phyloP scores from a whole-genome alignment of 2,113 vertebrate genomes.

The Fulica atra region DNA sequence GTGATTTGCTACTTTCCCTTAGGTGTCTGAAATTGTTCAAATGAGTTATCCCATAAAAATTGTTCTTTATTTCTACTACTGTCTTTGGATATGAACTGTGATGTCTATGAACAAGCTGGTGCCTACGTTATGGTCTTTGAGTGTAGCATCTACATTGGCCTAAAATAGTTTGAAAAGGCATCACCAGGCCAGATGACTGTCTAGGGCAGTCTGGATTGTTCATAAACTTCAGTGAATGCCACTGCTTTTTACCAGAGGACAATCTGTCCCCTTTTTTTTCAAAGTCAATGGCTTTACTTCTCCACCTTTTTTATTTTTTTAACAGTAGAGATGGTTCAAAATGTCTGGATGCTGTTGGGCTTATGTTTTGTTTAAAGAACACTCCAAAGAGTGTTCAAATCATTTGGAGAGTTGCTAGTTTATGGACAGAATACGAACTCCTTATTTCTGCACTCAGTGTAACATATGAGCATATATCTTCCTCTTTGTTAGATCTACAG shows the following conservation, averaged over 20 bases:
- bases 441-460: not conserved
- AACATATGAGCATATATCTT: fast-evolving
- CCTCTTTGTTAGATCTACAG: not conserved
- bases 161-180: not conserved
- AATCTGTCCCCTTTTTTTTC: not conserved
- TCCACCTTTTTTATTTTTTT: not conserved
- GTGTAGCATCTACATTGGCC: not conserved
- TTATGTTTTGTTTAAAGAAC: not conserved
- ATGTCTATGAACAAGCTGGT: not conserved
- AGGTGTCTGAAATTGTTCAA: not conserved
- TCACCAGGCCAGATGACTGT: not conserved
- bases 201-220: not conserved
- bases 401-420: not conserved
- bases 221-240: not conserved
- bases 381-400: not conserved
- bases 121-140: not conserved
- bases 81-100: not conserved
- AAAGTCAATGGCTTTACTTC: not conserved
- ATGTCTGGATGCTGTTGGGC: not conserved
- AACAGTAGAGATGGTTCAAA: not conserved
- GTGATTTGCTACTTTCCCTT: not conserved
- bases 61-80: not conserved
- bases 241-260: not conserved
- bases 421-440: not conserved
- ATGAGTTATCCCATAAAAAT: not conserved